Evolutionary conservation across 2,113 vertebrate species (phyloP).

Genomic region (Cyprinus carpio): DNA sequence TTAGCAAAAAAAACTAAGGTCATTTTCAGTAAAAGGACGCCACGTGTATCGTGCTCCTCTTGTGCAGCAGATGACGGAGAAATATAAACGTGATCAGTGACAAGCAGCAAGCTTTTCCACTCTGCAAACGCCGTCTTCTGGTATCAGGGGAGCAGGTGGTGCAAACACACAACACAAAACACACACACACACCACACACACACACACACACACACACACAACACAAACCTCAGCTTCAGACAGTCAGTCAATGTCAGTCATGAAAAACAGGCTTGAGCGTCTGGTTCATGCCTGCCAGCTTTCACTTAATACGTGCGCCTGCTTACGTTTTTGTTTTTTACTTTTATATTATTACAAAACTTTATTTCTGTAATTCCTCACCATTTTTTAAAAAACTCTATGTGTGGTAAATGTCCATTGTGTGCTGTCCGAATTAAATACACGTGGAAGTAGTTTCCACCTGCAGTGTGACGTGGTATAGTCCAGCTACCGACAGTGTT

Average conservation of each 20-base stretch:
- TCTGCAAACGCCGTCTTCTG: background rate
- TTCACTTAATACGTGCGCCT: background rate
- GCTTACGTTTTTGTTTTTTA: background rate
- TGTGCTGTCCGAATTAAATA: background rate
- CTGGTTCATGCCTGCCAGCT: background rate
- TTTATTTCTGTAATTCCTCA: background rate
- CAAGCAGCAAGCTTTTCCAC: background rate
- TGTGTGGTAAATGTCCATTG: background rate
- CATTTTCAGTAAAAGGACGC: background rate
- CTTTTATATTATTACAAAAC: background rate
- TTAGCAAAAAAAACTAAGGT: slow-evolving; percentile 17
- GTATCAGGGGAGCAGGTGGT: slow-evolving; percentile 3
- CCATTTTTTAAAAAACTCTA: background rate
- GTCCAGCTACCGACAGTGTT: background rate
- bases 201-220: background rate
- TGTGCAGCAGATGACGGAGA: slow-evolving; percentile 19
- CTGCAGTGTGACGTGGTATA: background rate
- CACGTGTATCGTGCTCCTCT: background rate
- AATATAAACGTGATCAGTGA: slow-evolving; percentile 22
- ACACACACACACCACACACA: background rate
- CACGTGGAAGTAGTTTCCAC: background rate
- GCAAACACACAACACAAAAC: background rate
- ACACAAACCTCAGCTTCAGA: background rate
- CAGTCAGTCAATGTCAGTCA: slow-evolving; percentile 14
- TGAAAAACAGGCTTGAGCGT: background rate